Conservation (phyloP, 1,140 invertebrate species). For the Sarcophaga peregrina region DNA sequence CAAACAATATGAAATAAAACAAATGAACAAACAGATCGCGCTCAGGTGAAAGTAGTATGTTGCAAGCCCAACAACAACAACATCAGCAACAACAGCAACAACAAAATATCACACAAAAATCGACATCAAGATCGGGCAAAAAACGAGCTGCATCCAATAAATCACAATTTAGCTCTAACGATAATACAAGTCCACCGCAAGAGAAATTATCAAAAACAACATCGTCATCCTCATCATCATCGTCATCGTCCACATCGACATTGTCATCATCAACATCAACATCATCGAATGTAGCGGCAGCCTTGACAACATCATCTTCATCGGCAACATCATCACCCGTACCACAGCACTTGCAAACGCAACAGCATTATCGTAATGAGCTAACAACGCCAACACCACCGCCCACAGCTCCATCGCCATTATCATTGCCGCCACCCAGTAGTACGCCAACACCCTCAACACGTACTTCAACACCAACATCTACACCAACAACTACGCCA, state of each 20-base stretch:
- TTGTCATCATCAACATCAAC: too few species aligned
- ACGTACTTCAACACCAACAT: slow-evolving; percentile 34
- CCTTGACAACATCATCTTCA: background rate
- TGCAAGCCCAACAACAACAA: slow-evolving; percentile 51
- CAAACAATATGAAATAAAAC: background rate
- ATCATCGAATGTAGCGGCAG: background rate
- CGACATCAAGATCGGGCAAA: slow-evolving; percentile 60
- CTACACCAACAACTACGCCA: slow-evolving; percentile 43
- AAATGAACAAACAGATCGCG: slow-evolving; percentile 55
- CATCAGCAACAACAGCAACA: slow-evolving; percentile 45
- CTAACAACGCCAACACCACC: slow-evolving; percentile 43
- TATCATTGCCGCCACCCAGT: slow-evolving; percentile 46
- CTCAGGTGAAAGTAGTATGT: slow-evolving; percentile 59
- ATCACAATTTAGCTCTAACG: background rate
- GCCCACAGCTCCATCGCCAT: slow-evolving; percentile 45
- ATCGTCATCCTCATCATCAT: background rate
- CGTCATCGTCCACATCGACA: background rate
- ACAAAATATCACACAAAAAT: slow-evolving; percentile 48
- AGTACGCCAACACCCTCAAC: slow-evolving; percentile 42
- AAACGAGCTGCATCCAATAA: slow-evolving; percentile 55
- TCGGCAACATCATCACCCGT: slow-evolving; percentile 32
- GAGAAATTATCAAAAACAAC: slow-evolving; percentile 44
- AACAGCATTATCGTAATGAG: slow-evolving; percentile 44
- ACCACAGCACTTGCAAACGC: background rate
- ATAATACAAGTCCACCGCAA: slow-evolving; percentile 30